Evolutionary conservation across 2,797 vertebrate genomes (phyloP).

Genomic region (Glossophaga mutica): DNA sequence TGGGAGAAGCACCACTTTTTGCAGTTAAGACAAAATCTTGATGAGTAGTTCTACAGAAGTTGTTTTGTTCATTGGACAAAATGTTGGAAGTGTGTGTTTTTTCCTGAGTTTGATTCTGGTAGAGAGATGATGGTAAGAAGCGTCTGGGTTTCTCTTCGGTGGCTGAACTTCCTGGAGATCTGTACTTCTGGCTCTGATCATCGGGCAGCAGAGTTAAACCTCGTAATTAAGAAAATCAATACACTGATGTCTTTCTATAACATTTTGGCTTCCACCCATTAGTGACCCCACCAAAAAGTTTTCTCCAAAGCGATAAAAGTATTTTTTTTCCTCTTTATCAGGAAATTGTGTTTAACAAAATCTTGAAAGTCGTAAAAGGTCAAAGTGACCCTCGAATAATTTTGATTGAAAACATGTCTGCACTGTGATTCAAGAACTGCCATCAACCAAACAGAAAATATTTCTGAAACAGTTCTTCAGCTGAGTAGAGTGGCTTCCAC

Average conservation of each 20-base stretch:
- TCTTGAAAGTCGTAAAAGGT: background rate
- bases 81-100: background rate
- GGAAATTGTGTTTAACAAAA: slow-evolving; percentile 10
- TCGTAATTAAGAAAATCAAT: slow-evolving; percentile 54
- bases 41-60: slow-evolving; percentile 42
- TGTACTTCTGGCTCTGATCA: slow-evolving; percentile 59
- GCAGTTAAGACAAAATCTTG: slow-evolving; percentile 58
- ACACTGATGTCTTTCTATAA: slow-evolving; percentile 3
- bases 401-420: background rate
- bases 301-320: background rate
- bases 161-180: background rate
- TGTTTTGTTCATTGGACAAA: slow-evolving; percentile 28
- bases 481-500: background rate
- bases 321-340: background rate
- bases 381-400: background rate
- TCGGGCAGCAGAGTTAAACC: slow-evolving; percentile 58
- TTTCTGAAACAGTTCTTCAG: background rate
- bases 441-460: background rate
- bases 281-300: background rate
- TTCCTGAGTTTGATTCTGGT: slow-evolving; percentile 58
- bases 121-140: background rate
- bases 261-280: background rate
- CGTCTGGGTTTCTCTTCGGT: background rate
- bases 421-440: background rate
- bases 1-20: slow-evolving; percentile 58